phyloP scores from a whole-genome alignment of 2,113 vertebrate genomes.

The Calidris pugnax region DNA sequence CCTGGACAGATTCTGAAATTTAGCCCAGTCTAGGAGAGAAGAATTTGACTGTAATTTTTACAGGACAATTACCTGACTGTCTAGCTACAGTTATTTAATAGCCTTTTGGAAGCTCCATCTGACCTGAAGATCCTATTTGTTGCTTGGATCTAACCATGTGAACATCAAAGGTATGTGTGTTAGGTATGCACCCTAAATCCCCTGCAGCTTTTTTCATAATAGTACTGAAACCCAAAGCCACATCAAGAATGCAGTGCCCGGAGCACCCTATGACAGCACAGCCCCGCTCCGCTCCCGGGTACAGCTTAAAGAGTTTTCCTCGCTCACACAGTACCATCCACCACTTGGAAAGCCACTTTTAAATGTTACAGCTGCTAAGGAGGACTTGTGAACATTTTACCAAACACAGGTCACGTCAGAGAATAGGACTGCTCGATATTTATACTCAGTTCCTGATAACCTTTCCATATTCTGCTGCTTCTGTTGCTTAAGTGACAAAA shows the following conservation, averaged over 20 bases:
- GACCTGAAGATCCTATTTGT: conserved; percentile 49
- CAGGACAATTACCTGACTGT: conserved; percentile 54
- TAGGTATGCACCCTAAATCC: conserved; percentile 59
- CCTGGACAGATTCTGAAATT: not conserved
- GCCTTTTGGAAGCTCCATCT: conserved; percentile 37
- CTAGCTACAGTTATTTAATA: conserved; percentile 55
- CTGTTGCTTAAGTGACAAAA: not conserved
- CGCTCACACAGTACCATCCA: not conserved
- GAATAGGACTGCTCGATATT: not conserved
- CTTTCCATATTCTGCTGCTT: not conserved
- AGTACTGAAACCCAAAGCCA: conserved; percentile 65
- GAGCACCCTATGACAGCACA: conserved; percentile 37
- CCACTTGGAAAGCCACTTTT: conserved; percentile 28
- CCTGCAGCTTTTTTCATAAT: conserved; percentile 60
- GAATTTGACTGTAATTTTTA: conserved; percentile 12
- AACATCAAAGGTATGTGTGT: conserved; percentile 63
- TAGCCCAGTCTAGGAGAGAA: not conserved
- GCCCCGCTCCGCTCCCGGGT: not conserved
- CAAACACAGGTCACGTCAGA: not conserved
- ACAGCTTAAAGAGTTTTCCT: conserved; percentile 24
- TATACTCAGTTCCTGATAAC: not conserved
- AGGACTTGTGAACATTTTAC: not conserved
- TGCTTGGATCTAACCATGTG: conserved; percentile 27
- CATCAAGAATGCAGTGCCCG: conserved; percentile 62
- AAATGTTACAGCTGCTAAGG: not conserved